A percentile compares a stretch with the other conserved stretches of the same genome.
These are phyloP conservation scores for Carduelis carduelis DNA, from an alignment of 2,797 vertebrate genomes.

Conservation along the genomic window DNA sequence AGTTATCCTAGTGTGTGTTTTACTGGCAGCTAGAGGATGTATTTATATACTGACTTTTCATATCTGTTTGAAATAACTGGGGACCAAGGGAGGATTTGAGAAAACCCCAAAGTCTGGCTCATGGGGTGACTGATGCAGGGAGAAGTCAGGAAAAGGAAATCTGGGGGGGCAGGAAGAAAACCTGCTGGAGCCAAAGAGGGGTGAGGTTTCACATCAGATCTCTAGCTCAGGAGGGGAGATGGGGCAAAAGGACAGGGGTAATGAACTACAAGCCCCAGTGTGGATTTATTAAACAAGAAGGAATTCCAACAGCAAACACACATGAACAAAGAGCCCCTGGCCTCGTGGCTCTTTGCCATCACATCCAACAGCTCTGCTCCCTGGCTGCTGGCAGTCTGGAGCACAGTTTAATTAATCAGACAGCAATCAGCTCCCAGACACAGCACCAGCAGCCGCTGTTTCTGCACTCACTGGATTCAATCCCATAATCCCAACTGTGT, in stretches of 20 bases:
- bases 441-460: background rate
- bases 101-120: background rate
- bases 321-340: background rate
- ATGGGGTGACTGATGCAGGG: background rate
- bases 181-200: background rate
- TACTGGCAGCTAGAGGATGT: background rate
- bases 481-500: background rate
- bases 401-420: slow-evolving; percentile 12
- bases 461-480: background rate
- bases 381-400: background rate
- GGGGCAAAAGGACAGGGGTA: background rate
- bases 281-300: slow-evolving; percentile 23
- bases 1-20: background rate
- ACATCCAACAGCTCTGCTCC: background rate
- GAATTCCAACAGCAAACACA: background rate
- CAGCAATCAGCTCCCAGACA: background rate
- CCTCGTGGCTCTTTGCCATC: background rate
- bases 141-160: background rate
- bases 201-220: background rate
- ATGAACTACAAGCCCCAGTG: background rate
- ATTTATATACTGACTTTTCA: background rate
- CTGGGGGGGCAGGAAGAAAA: background rate
- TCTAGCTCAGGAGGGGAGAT: background rate
- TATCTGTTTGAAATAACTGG: background rate
- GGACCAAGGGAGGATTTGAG: background rate